Evolutionary conservation across 2,888 invertebrate genomes (phyloP), one percentile per base, ranked within the genome.

Genomic region (Sphaerophoria rueppellii): DNA sequence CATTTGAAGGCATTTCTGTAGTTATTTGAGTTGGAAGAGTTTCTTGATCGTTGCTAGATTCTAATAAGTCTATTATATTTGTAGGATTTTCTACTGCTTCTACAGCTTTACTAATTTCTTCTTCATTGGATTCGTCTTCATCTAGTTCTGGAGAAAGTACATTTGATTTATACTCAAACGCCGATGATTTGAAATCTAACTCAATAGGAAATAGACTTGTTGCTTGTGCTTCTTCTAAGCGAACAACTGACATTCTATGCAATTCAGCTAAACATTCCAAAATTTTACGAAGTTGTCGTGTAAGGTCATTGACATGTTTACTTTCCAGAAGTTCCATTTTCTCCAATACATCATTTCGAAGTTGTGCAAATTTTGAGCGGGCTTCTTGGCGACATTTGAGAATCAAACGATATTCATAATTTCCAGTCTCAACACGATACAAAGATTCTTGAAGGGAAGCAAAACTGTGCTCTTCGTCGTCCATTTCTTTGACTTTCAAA

Each of bases 401-500:
- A 70, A 99, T 96, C 74, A 99, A 92, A 93, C 99, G 95, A 91
- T 99, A 99, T 91, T 99, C 99, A 92, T 99, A 99, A 91, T 99
- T 99, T 57, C 99, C 99, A 0, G 99, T 99, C 92, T 99, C 99
- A 0, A 99, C 98, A 54, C 99, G 94, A 91, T 99, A 99, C 48
- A 99, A 92, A 0, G 99, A 98, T 90, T 99, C 99, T 90, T 99
- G 98, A 12, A 99, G 90, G 0, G 97, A 95, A 6, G 96, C 96
- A 89, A 97, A 99, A 58, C 97, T 97, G 87, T 98, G 98, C 89
- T 99, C 99, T 90, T 99, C 99, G 90, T 99, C 99, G 88, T 99
- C 99, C 97, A 99, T 97, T 92, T 99, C 99, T 91, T 99, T 99
- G 0, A 99, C 98, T 93, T 99, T 99, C 75, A 99, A 93, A 90